Conservation (phyloP, 2,888 invertebrate genomes). For the Drosophila mercatorum region DNA sequence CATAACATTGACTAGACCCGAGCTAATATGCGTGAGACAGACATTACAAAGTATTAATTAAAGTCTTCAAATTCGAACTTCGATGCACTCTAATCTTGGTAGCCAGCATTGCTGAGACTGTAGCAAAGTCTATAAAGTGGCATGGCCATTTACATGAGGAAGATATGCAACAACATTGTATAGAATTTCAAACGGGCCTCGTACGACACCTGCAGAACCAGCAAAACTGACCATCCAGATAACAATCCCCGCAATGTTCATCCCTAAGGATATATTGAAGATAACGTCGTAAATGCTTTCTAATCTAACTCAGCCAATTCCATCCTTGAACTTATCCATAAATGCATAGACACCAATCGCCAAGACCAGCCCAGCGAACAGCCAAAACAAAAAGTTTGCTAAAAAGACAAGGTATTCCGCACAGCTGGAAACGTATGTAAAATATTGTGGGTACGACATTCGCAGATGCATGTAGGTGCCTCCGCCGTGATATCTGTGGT, state of each 20-base stretch:
- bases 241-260: conserved; percentile 94
- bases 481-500: conserved; percentile 82
- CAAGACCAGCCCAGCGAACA: conserved; percentile 93
- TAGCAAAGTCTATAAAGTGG: too few relatives aligned
- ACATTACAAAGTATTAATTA: too few relatives aligned
- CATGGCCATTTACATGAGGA: conserved; percentile 95
- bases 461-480: conserved; percentile 81
- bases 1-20: too few relatives aligned
- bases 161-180: conserved; percentile 94
- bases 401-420: conserved; percentile 85
- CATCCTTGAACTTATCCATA: conserved; percentile 94
- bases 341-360: conserved; percentile 96
- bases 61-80: too few relatives aligned
- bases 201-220: conserved; percentile 91
- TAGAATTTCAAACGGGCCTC: conserved; percentile 95
- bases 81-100: too few relatives aligned
- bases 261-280: conserved; percentile 94
- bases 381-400: conserved; percentile 87
- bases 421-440: conserved; percentile 84
- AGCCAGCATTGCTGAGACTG: too few relatives aligned
- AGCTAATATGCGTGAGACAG: too few relatives aligned
- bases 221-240: conserved; percentile 97
- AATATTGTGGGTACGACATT: conserved; percentile 82
- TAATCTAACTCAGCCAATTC: conserved; percentile 91
- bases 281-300: conserved; percentile 95